Evolutionary conservation across 1,140 invertebrate species (phyloP), one percentile per base, ranked within the genome.

Genomic region (Xylocopa sonorina): DNA sequence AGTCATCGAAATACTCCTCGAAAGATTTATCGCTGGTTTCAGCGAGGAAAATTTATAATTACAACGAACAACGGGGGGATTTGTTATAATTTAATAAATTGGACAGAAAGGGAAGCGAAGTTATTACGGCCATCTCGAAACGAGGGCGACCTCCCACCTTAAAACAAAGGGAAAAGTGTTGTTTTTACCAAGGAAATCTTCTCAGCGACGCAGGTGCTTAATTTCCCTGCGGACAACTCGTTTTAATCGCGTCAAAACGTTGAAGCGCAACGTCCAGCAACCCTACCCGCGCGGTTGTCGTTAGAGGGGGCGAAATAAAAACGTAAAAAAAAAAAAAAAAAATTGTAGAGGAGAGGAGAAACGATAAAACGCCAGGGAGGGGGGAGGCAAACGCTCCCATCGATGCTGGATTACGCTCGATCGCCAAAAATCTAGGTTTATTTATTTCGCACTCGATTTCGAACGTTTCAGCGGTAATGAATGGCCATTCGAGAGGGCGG

Each of bases 191-290:
- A 32, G 66, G 27, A 78, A 71, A 71, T 71, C 43, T 76, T 76
- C 51, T 60, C 21, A 3, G 24, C 55, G 34, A 29, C 55, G 43
- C 32, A 24, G 50, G 43, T 48, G 57, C 66, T 78, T 78, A 71
- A 78, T 78, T 78, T 78, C 75, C 75, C 75, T 60, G 66, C 55
- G 75, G 75, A 29, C 75, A 71, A 78, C 55, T 50, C 34, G 46
- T 18, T 71, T 69, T 78, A 78, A 78, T 78, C 75, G 67, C 41
- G 66, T 78, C 66, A 71, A n/a, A 60, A 71, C 66, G 57, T 71
- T 76, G 62, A 55, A 32, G 27, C 46, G 18, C 50, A 68, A 53
- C 51, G 29, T 32, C 27, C 41, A 29, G 16, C 41, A 29, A 10
- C 21, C 24, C 16, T 76, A 29, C 51, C 50, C 16, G 12, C 24